Conservation (phyloP, 2,797 vertebrate species). For the Anguilla marmorata region DNA sequence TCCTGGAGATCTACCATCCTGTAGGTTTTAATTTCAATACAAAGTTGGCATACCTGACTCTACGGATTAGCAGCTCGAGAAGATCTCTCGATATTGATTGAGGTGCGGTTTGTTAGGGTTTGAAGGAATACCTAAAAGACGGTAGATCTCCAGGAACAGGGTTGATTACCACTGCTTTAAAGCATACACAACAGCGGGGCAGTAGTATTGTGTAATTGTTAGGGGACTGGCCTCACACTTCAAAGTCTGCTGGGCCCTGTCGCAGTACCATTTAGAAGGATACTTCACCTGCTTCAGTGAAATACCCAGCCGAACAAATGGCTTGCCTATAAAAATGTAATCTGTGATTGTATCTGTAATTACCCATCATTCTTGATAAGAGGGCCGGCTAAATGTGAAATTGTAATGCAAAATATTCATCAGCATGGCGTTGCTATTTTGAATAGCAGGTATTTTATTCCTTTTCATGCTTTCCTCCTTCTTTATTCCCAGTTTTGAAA, state of each 20-base stretch:
- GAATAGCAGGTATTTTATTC: neutral
- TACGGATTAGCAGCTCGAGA: too few relatives aligned
- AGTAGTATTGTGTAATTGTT: neutral
- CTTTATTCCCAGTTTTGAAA: too few relatives aligned
- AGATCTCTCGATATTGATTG: too few relatives aligned
- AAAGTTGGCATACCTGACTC: too few relatives aligned
- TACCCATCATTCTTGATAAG: neutral
- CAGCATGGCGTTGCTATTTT: neutral
- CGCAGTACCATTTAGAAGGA: neutral
- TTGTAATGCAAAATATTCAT: neutral
- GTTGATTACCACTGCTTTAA: too few relatives aligned
- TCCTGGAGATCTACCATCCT: too few relatives aligned
- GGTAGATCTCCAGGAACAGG: too few relatives aligned
- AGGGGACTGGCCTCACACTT: neutral
- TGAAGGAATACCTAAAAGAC: too few relatives aligned
- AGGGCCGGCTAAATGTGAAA: neutral
- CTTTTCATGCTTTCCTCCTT: too few relatives aligned
- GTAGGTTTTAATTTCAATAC: too few relatives aligned
- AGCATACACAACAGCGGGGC: too few relatives aligned
- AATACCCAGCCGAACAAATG: neutral
- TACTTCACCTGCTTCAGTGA: neutral
- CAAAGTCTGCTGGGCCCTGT: neutral
- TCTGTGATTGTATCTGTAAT: neutral
- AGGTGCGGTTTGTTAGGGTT: too few relatives aligned
- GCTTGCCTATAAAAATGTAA: neutral